These are phyloP conservation scores for Caranx melampygus DNA, from an alignment of 2,113 vertebrate genomes.

Conservation along the genomic window DNA sequence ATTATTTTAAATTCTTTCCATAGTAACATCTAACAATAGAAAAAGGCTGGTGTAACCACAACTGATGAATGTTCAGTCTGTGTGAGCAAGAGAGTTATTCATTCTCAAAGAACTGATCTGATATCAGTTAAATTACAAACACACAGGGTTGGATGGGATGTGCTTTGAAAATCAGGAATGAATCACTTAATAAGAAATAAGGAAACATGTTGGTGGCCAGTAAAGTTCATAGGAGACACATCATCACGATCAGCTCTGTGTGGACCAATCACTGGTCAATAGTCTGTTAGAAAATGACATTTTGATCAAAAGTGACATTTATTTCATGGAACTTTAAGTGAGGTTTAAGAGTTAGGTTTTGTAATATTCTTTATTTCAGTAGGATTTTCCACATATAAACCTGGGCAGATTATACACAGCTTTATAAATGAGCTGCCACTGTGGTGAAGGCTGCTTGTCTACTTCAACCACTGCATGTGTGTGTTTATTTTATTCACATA, in stretches of 20 bases:
- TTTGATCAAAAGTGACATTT: not conserved
- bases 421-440: not conserved
- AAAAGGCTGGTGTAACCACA: no score
- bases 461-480: not conserved
- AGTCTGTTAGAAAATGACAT: not conserved
- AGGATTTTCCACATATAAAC: not conserved
- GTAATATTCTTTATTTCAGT: not conserved
- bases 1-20: no score
- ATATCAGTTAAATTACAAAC: no score
- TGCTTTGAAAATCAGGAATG: no score
- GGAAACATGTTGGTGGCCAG: no score
- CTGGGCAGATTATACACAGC: not conserved
- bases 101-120: no score
- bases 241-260: not conserved
- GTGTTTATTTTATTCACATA: conserved; percentile 20
- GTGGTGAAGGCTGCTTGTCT: not conserved
- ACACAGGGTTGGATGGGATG: no score
- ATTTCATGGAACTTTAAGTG: not conserved
- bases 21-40: no score
- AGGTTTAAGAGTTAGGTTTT: not conserved
- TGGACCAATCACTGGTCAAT: not conserved
- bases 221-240: not conserved
- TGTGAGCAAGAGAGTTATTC: no score
- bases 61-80: no score
- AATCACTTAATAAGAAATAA: no score